These are phyloP conservation scores for Hypsopygia costalis DNA, from an alignment of 2,888 invertebrate genomes.

Conservation along the genomic window DNA sequence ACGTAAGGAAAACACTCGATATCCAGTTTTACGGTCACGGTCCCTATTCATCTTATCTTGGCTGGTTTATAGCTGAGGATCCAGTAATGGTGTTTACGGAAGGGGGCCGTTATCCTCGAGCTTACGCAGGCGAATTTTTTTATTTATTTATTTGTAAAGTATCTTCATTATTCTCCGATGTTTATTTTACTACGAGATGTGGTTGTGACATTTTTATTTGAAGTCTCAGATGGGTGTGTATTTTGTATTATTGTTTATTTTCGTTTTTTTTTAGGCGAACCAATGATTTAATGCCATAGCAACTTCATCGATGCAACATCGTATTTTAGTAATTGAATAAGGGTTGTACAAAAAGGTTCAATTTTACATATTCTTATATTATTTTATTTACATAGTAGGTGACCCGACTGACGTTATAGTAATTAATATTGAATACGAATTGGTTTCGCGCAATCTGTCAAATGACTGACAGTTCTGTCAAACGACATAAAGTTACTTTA, in stretches of 20 bases:
- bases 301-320: no score
- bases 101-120: slow-evolving; percentile 28
- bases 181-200: slow-evolving; percentile 25
- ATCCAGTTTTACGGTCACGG: slow-evolving; percentile 44
- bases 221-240: slow-evolving; percentile 24
- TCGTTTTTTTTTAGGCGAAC: slow-evolving; percentile 7
- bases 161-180: slow-evolving; percentile 35
- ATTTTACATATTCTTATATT: no score
- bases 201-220: slow-evolving; percentile 31
- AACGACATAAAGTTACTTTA: no score
- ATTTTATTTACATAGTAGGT: no score
- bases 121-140: slow-evolving; percentile 29
- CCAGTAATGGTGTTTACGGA: slow-evolving; percentile 58
- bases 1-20: slow-evolving; percentile 46
- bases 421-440: no score
- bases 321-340: no score
- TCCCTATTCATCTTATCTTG: slow-evolving; percentile 60
- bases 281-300: no score
- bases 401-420: no score
- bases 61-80: slow-evolving; percentile 47
- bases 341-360: no score
- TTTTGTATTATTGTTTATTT: slow-evolving; percentile 25
- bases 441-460: no score
- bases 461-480: no score
- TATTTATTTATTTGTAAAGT: slow-evolving; percentile 48